These are phyloP conservation scores for Norana najaformis DNA, from an alignment of 2,888 invertebrate species.

Conservation along the genomic window DNA sequence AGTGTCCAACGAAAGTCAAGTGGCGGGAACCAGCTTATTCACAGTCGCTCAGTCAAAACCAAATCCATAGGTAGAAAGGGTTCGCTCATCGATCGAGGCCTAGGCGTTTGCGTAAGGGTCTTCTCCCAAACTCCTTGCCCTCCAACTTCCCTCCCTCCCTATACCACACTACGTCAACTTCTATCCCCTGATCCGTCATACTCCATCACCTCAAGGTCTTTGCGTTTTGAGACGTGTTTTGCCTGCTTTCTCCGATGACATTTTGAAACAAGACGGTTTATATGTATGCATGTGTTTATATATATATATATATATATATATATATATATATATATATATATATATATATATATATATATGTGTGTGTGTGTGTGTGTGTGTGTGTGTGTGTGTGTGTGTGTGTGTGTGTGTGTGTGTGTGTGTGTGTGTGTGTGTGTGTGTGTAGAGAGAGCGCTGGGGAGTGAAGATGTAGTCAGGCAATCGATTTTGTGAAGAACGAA, in stretches of 20 bases:
- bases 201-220: background rate
- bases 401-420: background rate
- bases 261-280: background rate
- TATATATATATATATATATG: no score
- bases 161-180: background rate
- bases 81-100: background rate
- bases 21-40: no score
- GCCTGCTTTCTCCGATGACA: background rate
- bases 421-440: slow-evolving; percentile 9
- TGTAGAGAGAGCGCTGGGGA: background rate
- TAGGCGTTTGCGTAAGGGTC: background rate
- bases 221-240: background rate
- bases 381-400: no score
- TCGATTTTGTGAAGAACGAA: background rate
- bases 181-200: background rate
- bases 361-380: no score
- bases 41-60: no score
- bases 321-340: no score
- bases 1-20: no score
- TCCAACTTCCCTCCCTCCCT: background rate
- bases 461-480: background rate
- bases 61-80: background rate
- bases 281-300: background rate
- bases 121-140: background rate
- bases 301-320: no score